Evolutionary conservation across 2,888 invertebrate genomes (phyloP).

Genomic region (Arrhopalites spinosus): DNA sequence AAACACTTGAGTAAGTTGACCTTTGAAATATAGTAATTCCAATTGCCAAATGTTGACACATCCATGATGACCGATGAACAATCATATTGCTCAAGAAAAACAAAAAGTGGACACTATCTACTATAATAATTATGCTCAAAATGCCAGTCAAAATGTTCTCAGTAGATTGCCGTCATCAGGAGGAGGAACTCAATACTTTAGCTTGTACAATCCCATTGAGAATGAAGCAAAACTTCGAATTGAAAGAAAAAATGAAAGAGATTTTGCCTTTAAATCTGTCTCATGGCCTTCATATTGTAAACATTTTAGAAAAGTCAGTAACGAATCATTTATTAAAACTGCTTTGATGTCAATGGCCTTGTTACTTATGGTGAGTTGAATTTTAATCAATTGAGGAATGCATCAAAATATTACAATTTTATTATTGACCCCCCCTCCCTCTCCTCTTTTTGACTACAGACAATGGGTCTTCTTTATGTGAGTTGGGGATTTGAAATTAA

Average conservation of each 20-base stretch:
- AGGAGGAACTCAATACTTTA: neutral
- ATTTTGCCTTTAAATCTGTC: neutral
- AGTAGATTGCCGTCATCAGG: too few species aligned
- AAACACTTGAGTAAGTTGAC: too few species aligned
- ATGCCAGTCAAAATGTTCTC: too few species aligned
- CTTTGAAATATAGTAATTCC: too few species aligned
- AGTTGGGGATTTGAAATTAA: neutral
- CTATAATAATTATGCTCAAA: too few species aligned
- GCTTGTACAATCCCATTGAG: neutral
- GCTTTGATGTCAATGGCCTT: neutral
- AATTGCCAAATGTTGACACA: too few species aligned
- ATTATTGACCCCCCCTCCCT: neutral
- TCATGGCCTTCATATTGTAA: neutral
- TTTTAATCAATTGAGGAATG: too few species aligned
- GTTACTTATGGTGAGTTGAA: neutral
- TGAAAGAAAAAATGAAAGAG: neutral
- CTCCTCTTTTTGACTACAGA: neutral
- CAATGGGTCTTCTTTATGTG: neutral
- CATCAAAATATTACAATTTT: neutral
- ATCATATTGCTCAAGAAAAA: too few species aligned
- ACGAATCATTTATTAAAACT: neutral
- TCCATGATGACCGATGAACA: too few species aligned
- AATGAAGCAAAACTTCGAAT: neutral
- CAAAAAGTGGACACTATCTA: too few species aligned
- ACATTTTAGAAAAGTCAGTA: neutral